Evolutionary conservation across 2,797 vertebrate genomes (phyloP).

Genomic region (Falco peregrinus): DNA sequence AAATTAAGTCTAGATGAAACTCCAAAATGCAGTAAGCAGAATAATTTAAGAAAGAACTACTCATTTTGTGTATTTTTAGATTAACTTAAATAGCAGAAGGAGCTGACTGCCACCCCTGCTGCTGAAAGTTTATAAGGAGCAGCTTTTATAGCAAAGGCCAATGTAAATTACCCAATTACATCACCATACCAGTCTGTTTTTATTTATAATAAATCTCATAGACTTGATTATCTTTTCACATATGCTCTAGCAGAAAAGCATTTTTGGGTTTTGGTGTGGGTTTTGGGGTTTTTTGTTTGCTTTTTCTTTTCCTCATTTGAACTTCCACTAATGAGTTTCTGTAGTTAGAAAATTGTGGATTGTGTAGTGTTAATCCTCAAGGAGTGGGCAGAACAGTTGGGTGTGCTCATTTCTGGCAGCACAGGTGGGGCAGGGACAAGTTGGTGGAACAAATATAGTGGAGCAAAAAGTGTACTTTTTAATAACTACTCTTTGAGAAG

Average conservation of each 20-base stretch:
- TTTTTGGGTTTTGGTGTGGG: not conserved
- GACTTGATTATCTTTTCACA: not conserved
- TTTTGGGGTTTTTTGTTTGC: not conserved
- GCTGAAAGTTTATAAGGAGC: not conserved
- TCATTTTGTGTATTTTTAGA: not conserved
- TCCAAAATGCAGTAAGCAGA: not conserved
- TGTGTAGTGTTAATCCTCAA: not conserved
- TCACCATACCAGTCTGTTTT: not conserved
- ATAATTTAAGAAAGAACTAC: not conserved
- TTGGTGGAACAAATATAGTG: not conserved
- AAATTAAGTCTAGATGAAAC: not conserved
- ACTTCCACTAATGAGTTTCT: not conserved
- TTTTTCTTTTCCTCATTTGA: not conserved
- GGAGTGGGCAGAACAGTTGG: not conserved
- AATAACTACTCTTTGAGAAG: not conserved
- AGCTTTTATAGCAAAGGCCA: not conserved
- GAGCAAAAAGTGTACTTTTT: not conserved
- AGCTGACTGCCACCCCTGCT: not conserved
- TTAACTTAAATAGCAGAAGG: not conserved
- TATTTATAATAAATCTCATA: not conserved
- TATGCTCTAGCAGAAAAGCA: not conserved
- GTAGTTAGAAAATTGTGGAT: not conserved
- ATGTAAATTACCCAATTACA: not conserved
- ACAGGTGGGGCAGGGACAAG: not conserved
- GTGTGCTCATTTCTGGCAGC: not conserved